phyloP scores from a whole-genome alignment of 2,888 invertebrate genomes.

The Drosophila anomalata region DNA sequence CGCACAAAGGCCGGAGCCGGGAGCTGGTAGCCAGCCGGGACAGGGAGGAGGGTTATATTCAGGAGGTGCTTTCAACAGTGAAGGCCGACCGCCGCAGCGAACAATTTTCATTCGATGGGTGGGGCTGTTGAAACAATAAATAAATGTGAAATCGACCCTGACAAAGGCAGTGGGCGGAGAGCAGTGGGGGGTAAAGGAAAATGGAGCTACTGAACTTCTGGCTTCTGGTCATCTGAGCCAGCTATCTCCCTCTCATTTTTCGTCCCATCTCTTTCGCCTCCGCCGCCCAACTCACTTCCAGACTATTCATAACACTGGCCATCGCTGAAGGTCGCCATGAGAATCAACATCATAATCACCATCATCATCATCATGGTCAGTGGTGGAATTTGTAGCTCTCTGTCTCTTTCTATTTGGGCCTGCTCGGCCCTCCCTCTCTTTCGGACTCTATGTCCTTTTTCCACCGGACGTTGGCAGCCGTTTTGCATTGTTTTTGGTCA shows the following conservation, averaged over 20 bases:
- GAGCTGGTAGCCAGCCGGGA: neutral
- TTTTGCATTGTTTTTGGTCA: slow-evolving; percentile 73
- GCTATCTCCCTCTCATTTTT: slow-evolving; percentile 10
- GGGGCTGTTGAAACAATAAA: slow-evolving; percentile 62
- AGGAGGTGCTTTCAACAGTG: slow-evolving; percentile 12
- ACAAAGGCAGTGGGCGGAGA: slow-evolving; percentile 20
- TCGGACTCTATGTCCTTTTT: slow-evolving; percentile 14
- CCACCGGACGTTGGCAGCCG: slow-evolving; percentile 79
- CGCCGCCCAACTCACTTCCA: slow-evolving; percentile 18
- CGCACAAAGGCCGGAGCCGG: slow-evolving; percentile 21
- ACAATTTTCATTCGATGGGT: slow-evolving; percentile 15
- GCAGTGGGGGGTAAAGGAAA: slow-evolving; percentile 8
- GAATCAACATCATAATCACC: slow-evolving; percentile 51
- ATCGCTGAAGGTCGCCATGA: slow-evolving; percentile 35
- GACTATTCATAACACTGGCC: slow-evolving; percentile 43
- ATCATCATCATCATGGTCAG: slow-evolving; percentile 12
- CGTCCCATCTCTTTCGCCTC: neutral
- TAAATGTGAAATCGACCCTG: slow-evolving; percentile 45
- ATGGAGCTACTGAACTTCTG: slow-evolving; percentile 46
- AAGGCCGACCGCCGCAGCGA: slow-evolving; percentile 2
- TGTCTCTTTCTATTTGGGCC: slow-evolving; percentile 4
- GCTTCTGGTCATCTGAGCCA: slow-evolving; percentile 74
- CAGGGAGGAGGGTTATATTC: neutral
- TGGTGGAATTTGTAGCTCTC: slow-evolving; percentile 9
- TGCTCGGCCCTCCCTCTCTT: neutral